Conservation (phyloP, 53 echinoderm and acorn worm genomes). For the Glandiceps talaboti region DNA sequence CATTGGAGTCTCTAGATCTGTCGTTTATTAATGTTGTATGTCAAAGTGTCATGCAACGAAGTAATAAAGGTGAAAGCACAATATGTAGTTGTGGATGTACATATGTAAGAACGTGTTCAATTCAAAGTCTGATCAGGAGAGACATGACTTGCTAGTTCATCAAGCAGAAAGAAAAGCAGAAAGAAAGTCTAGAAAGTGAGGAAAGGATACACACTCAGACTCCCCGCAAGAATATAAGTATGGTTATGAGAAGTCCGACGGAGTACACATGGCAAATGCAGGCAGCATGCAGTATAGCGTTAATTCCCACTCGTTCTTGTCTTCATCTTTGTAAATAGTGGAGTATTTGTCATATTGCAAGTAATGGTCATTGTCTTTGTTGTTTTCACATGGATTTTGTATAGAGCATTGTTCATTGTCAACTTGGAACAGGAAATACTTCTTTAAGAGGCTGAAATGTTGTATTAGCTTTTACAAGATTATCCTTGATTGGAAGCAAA, state of each 20-base stretch:
- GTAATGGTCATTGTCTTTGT: too few relatives aligned
- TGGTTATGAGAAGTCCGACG: neutral
- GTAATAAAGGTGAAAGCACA: neutral
- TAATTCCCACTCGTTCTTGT: too few relatives aligned
- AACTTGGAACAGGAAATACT: too few relatives aligned
- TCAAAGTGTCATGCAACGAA: neutral
- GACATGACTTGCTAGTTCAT: neutral
- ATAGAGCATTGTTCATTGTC: too few relatives aligned
- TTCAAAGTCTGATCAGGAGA: neutral
- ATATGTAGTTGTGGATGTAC: neutral
- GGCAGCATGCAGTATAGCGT: neutral
- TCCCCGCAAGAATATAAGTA: neutral
- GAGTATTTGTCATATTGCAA: too few relatives aligned
- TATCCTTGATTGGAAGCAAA: too few relatives aligned
- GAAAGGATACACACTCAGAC: neutral
- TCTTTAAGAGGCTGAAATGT: too few relatives aligned
- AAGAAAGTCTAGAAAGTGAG: neutral
- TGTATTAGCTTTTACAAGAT: too few relatives aligned
- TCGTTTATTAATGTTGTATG: neutral
- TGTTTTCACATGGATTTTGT: too few relatives aligned
- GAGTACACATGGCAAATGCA: neutral
- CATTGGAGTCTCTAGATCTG: neutral
- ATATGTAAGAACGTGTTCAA: neutral
- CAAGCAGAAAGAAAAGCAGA: neutral
- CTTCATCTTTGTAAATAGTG: too few relatives aligned